phyloP scores from a whole-genome alignment of 2,113 vertebrate genomes.

The Rhagologus leucostigma region DNA sequence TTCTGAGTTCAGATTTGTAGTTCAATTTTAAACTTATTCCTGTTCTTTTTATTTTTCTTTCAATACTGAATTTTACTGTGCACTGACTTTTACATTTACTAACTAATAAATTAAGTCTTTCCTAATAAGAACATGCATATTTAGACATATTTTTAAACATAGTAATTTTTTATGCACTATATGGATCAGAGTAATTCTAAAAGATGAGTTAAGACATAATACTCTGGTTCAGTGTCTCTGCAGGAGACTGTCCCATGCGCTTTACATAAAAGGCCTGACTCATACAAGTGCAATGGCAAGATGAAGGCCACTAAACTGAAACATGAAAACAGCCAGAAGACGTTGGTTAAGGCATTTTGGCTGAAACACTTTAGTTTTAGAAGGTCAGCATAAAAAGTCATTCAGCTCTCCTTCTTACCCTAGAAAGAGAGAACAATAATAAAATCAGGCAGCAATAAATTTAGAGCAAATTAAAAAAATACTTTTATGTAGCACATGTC shows the following conservation, averaged over 20 bases:
- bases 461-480: conserved; percentile 42
- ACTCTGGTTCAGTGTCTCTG: not conserved
- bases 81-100: not conserved
- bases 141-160: not conserved
- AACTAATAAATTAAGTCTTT: not conserved
- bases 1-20: not conserved
- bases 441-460: conserved; percentile 47
- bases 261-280: conserved; percentile 16
- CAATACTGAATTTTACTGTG: not conserved
- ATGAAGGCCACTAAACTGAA: not conserved
- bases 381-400: conserved; percentile 36
- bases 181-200: not conserved
- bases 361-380: not conserved
- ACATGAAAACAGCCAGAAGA: not conserved
- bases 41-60: not conserved
- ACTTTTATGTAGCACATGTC: conserved; percentile 26
- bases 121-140: not conserved
- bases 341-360: not conserved
- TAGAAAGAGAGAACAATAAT: conserved; percentile 40
- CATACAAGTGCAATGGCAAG: not conserved
- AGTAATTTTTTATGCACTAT: not conserved
- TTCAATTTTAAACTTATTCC: not conserved
- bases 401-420: conserved; percentile 17
- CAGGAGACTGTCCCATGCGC: not conserved
- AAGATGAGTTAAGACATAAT: not conserved